Evolutionary conservation across 2,888 invertebrate species (phyloP).

Genomic region (Cephus runcator): DNA sequence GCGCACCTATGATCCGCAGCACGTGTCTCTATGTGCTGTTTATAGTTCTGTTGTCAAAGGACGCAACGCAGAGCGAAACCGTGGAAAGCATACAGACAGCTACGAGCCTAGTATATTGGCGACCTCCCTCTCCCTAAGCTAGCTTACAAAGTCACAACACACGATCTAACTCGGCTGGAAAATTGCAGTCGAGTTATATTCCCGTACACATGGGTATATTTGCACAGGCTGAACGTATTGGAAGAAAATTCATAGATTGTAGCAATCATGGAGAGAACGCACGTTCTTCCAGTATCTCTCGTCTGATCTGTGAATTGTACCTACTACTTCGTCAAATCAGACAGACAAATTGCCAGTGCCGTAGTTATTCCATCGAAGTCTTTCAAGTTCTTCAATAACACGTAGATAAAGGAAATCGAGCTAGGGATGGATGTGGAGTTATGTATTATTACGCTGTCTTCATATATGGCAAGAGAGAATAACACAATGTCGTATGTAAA

Average conservation of each 20-base stretch:
- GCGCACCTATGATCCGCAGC: constrained; percentile 31
- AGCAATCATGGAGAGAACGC: neutral
- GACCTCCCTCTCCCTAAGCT: neutral
- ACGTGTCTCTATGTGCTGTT: constrained; percentile 42
- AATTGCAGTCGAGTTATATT: constrained; percentile 13
- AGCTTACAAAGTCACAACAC: neutral
- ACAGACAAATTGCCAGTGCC: neutral
- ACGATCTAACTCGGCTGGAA: constrained; percentile 9
- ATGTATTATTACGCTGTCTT: neutral
- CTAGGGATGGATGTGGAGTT: neutral
- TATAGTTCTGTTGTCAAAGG: constrained; percentile 53
- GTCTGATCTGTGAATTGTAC: neutral
- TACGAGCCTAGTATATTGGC: constrained; percentile 39
- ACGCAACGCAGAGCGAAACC: constrained; percentile 43
- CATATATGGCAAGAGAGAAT: too few species aligned
- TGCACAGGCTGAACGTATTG: neutral
- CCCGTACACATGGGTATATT: neutral
- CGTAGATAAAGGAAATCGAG: neutral
- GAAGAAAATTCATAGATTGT: neutral
- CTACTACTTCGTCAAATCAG: neutral
- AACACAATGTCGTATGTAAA: neutral
- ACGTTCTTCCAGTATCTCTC: neutral
- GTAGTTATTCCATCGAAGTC: neutral
- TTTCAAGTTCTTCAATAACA: neutral
- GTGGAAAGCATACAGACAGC: constrained; percentile 54